phyloP scores from a whole-genome alignment of 2,888 invertebrate species.

The Ornithoptera priamus region DNA sequence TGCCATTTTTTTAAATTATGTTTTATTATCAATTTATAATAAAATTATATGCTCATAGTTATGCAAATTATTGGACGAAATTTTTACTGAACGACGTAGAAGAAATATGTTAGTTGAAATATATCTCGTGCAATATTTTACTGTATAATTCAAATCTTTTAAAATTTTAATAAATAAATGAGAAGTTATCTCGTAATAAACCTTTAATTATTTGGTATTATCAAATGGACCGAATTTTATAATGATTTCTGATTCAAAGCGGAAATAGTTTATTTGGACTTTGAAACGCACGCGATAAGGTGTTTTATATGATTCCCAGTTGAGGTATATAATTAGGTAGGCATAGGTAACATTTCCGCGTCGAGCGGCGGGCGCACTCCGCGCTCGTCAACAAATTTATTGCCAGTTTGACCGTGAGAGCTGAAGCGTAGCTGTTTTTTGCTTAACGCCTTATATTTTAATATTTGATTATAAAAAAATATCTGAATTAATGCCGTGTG shows the following conservation, averaged over 20 bases:
- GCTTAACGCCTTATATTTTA: constrained; percentile 76
- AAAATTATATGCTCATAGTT: neutral
- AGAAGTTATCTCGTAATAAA: neutral
- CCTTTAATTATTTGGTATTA: neutral
- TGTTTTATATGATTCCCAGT: constrained; percentile 49
- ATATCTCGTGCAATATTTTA: neutral
- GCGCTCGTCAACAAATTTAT: constrained; percentile 70
- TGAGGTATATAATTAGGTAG: constrained; percentile 59
- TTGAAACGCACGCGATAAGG: constrained; percentile 40
- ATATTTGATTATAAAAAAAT: constrained; percentile 70
- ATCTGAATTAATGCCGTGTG: constrained; percentile 57
- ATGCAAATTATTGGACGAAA: neutral
- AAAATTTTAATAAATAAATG: neutral
- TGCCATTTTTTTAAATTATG: too few species aligned
- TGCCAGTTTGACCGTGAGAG: constrained; percentile 76
- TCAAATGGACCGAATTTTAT: neutral
- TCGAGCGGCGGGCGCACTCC: constrained; percentile 42
- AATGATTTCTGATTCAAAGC: constrained; percentile 10
- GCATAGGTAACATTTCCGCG: constrained; percentile 55
- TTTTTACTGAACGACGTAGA: neutral
- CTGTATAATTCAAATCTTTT: neutral
- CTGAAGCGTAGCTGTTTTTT: constrained; percentile 72
- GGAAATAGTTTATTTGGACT: constrained; percentile 35
- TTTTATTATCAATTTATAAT: too few species aligned
- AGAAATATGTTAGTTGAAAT: neutral